Evolutionary conservation across 2,797 vertebrate genomes (phyloP).

Genomic region (Rhinoraja longicauda): DNA sequence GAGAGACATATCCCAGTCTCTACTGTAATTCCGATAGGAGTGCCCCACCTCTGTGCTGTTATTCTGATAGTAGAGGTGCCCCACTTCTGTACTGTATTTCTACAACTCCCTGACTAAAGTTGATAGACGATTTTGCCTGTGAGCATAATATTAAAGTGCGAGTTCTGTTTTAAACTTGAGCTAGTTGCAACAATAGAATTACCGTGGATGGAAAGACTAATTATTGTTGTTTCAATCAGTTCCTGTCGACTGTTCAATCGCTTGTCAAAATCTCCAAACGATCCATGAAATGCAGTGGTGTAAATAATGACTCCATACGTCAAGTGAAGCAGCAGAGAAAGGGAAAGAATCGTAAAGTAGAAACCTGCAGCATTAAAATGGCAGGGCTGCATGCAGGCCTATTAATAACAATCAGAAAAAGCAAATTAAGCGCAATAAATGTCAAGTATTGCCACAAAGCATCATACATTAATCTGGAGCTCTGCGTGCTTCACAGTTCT

Average conservation of each 20-base stretch:
- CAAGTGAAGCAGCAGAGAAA: background rate
- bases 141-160: background rate
- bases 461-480: constrained; percentile 3
- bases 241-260: background rate
- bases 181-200: background rate
- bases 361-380: background rate
- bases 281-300: background rate
- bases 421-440: background rate
- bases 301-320: background rate
- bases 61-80: background rate
- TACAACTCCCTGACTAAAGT: background rate
- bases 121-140: background rate
- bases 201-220: constrained; percentile 7
- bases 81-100: background rate
- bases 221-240: constrained; percentile 7
- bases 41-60: no score
- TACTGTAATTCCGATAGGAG: no score
- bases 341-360: background rate
- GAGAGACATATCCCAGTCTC: no score
- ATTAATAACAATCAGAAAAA: background rate
- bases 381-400: background rate
- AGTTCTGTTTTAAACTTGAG: background rate
- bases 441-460: background rate
- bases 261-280: constrained; percentile 21
- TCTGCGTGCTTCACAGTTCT: background rate